Conservation (phyloP, 2,797 vertebrate genomes). For the Enteromius fasciolatus region DNA sequence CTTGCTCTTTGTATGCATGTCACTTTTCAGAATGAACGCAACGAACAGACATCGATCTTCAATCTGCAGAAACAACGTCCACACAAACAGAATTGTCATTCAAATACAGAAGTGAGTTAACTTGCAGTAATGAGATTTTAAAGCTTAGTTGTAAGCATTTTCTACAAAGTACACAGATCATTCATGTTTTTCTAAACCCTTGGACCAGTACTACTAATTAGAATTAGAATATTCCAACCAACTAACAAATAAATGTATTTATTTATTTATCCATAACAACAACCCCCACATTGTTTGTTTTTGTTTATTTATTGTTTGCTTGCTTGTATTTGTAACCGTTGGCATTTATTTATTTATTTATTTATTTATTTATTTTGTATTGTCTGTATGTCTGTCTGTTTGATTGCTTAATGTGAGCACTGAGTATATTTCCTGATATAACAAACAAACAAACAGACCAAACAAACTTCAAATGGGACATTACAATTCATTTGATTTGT, state of each 20-base stretch:
- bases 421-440: too few relatives aligned
- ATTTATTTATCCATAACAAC: too few relatives aligned
- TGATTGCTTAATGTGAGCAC: too few relatives aligned
- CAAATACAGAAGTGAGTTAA: conserved; percentile 23
- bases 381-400: rapidly evolving
- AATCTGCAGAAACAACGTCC: conserved; percentile 33
- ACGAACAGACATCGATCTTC: conserved; percentile 56
- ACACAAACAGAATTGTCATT: conserved; percentile 30
- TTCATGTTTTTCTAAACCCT: background rate
- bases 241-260: background rate
- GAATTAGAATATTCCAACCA: background rate
- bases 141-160: background rate
- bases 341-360: background rate
- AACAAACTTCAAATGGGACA: background rate
- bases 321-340: too few relatives aligned
- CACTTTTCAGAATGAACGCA: conserved; percentile 47
- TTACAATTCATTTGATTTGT: background rate
- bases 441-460: too few relatives aligned
- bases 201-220: background rate
- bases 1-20: conserved; percentile 31
- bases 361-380: too few relatives aligned
- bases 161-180: background rate
- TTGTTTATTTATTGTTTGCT: too few relatives aligned
- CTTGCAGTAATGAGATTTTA: conserved; percentile 19
- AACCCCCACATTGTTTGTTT: too few relatives aligned